A percentile compares a stretch with the other conserved stretches of the same genome.
phyloP scores from a whole-genome alignment of 1,140 invertebrate species.

The Hesperophylax magnus region DNA sequence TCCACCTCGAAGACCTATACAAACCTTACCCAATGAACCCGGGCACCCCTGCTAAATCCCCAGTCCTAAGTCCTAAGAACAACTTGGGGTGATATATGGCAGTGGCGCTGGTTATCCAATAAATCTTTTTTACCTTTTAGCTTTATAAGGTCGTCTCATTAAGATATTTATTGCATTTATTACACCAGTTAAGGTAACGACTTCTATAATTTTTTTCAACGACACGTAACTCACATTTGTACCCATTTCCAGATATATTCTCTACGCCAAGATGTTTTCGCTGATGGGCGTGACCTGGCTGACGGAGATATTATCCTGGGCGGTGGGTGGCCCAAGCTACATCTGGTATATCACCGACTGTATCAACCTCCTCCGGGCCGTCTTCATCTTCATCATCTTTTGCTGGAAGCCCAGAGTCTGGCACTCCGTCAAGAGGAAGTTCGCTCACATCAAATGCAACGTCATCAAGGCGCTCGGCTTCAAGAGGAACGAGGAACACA shows the following conservation, averaged over 20 bases:
- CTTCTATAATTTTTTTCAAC: too few relatives aligned
- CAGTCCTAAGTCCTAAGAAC: too few relatives aligned
- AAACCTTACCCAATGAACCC: too few relatives aligned
- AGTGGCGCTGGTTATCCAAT: too few relatives aligned
- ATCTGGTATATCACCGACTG: conserved; percentile 52
- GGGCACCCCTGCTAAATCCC: too few relatives aligned
- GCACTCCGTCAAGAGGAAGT: conserved; percentile 40
- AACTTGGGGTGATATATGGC: too few relatives aligned
- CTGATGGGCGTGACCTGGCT: conserved; percentile 55
- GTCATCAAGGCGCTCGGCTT: not conserved
- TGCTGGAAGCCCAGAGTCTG: conserved; percentile 54
- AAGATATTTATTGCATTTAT: too few relatives aligned
- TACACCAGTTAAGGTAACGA: too few relatives aligned
- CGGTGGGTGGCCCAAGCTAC: conserved; percentile 40
- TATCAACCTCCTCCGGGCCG: conserved; percentile 51
- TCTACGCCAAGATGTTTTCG: conserved; percentile 53
- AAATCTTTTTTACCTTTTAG: too few relatives aligned
- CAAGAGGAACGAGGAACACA: not conserved
- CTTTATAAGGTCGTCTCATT: too few relatives aligned
- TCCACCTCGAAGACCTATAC: too few relatives aligned
- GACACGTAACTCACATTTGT: too few relatives aligned
- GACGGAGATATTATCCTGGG: conserved; percentile 54
- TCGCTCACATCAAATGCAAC: not conserved
- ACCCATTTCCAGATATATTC: conserved; percentile 40
- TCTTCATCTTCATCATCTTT: conserved; percentile 55